Evolutionary conservation across 2,888 invertebrate species (phyloP), one percentile per base, ranked within the genome.

Genomic region (Odontomyia ornata): DNA sequence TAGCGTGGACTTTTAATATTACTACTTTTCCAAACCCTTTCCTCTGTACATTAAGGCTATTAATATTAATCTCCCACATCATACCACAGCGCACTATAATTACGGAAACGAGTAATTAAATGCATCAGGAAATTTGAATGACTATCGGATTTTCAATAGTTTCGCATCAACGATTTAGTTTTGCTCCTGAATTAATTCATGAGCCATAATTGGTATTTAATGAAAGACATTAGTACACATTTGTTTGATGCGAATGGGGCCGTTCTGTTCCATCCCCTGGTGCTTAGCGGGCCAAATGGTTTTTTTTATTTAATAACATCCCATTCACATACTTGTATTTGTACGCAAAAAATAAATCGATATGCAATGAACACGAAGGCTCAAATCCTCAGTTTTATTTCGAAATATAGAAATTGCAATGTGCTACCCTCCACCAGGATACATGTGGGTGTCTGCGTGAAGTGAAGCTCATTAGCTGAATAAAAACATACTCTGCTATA

Each of bases 101-200:
- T 2, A 25, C 69, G 69, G 69, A 69, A 69, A 69, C 25, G 23
- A 47, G 9, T 15, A 69, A 69, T 69, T 69, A 47, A 69, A 69
- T 47, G 69, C 47, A 46, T 47, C 69, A 69, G 69, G n/a, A 69
- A 69, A 47, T 47, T 27, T 11, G 21, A 69, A 69, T 47, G 21
- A 27, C 65, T 43, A 43, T 25, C 69, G 69, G 69, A 69, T 69
- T 69, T 23, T 47, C 46, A 47, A 47, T 69, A 47, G 69, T 69
- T 47, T 23, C 47, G 69, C 47, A 47, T 47, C 47, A 69, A 25
- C 30, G 47, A 69, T 46, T 69, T 25, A 7, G 30, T 69, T 47
- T 69, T 30, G 23, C 9, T 13, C 46, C 11, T 21, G 23, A 11
- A 69, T 23, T 46, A 47, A 47, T 25, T 13, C 69, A 69, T 69